Evolutionary conservation across 1,140 invertebrate species (phyloP).

Genomic region (Ectropis grisescens): DNA sequence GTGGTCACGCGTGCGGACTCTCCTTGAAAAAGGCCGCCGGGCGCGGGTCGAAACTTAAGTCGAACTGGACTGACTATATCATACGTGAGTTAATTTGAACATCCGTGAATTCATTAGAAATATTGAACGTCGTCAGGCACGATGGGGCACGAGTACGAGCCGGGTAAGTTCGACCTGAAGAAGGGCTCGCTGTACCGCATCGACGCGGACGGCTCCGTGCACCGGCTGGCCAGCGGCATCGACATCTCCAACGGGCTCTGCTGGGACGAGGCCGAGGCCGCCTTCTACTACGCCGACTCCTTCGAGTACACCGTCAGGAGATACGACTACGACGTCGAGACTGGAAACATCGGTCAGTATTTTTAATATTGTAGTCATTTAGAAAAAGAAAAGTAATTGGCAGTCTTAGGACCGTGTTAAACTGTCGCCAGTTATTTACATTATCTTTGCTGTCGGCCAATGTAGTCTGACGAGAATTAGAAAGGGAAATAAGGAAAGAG

Average conservation of each 20-base stretch:
- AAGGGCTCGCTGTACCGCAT: constrained; percentile 74
- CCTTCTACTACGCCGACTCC: constrained; percentile 85
- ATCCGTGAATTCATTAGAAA: no score
- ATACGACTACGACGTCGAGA: constrained; percentile 82
- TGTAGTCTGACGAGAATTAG: no score
- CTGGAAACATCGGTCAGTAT: constrained; percentile 76
- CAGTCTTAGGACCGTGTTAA: background rate
- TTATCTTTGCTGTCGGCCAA: no score
- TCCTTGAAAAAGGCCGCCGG: no score
- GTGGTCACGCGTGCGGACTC: no score
- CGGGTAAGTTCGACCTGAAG: constrained; percentile 68
- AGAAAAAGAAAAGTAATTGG: background rate
- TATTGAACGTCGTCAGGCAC: constrained; percentile 71
- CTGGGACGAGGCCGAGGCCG: constrained; percentile 79
- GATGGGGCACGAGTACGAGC: constrained; percentile 74
- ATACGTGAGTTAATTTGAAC: no score
- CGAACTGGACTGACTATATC: no score
- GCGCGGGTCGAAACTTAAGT: no score
- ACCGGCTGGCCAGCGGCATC: constrained; percentile 58
- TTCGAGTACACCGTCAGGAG: constrained; percentile 75
- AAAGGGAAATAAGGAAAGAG: no score
- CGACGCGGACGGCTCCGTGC: constrained; percentile 48
- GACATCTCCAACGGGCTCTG: constrained; percentile 82
- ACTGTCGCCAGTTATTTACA: no score
- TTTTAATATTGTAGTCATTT: no score